A percentile compares a stretch with the other conserved stretches of the same genome.
These are phyloP conservation scores for Orycteropus afer DNA, from an alignment of 2,113 vertebrate genomes.

Conservation along the genomic window DNA sequence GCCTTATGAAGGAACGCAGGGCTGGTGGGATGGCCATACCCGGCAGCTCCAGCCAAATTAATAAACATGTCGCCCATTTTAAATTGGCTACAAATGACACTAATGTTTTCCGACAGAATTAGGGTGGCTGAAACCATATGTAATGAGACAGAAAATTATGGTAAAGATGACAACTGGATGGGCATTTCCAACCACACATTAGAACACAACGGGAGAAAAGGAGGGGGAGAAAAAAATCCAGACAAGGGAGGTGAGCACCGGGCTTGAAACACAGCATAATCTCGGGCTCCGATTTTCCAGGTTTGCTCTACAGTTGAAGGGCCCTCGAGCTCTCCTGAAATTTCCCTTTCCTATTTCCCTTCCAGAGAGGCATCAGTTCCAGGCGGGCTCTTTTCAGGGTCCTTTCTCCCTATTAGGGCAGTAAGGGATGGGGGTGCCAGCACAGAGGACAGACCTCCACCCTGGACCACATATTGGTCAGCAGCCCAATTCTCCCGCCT, in stretches of 20 bases:
- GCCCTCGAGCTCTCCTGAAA: not conserved
- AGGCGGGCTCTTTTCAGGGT: not conserved
- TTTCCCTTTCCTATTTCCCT: not conserved
- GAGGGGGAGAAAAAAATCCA: not conserved
- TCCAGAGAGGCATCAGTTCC: not conserved
- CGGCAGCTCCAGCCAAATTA: slow-evolving; percentile 83
- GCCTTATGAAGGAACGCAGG: not conserved
- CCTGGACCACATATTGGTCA: not conserved
- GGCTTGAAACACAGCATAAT: not conserved
- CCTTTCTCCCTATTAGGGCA: not conserved
- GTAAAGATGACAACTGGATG: slow-evolving; percentile 83
- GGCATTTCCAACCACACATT: slow-evolving; percentile 77
- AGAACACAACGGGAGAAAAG: slow-evolving; percentile 63
- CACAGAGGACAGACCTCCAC: not conserved
- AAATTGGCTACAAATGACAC: slow-evolving; percentile 86
- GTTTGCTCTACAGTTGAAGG: not conserved
- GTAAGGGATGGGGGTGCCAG: not conserved
- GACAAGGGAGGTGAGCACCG: not conserved
- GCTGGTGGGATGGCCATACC: slow-evolving; percentile 56
- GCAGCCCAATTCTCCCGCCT: not conserved
- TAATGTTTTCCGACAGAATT: slow-evolving; percentile 92
- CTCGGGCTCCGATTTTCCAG: not conserved
- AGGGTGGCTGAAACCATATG: slow-evolving; percentile 89
- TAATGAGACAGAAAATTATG: slow-evolving; percentile 91
- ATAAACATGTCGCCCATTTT: slow-evolving; percentile 83